Conservation (phyloP, 1,140 invertebrate species). For the Drosophila micromelanica region DNA sequence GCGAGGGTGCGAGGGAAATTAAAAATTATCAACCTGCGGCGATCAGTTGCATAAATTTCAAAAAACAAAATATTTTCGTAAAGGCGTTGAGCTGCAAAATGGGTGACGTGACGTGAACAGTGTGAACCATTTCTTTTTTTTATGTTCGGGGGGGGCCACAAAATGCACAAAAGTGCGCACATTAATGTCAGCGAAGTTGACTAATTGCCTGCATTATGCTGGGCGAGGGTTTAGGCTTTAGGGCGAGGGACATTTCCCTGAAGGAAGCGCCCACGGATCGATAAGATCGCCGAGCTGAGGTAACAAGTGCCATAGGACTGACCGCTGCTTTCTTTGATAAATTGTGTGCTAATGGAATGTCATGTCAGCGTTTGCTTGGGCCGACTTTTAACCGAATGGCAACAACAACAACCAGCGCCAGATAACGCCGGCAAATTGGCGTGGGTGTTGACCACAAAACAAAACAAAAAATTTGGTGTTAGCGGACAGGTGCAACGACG, state of each 20-base stretch:
- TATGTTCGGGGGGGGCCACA: constrained; percentile 39
- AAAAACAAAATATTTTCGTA: constrained; percentile 3
- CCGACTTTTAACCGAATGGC: constrained; percentile 55
- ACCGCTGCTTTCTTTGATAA: constrained; percentile 67
- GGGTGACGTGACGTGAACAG: constrained; percentile 38
- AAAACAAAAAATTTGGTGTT: neutral
- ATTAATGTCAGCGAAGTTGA: constrained; percentile 76
- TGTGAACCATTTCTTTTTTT: constrained; percentile 17
- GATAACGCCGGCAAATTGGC: constrained; percentile 72
- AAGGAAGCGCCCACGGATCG: constrained; percentile 59
- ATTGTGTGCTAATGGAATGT: constrained; percentile 84
- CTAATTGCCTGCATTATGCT: constrained; percentile 70
- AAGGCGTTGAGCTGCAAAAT: constrained; percentile 79
- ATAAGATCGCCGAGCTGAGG: constrained; percentile 61
- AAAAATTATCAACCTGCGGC: constrained; percentile 66
- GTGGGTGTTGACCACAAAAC: constrained; percentile 40
- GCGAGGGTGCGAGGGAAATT: constrained; percentile 57
- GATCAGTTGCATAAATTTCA: constrained; percentile 72
- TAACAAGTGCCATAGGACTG: constrained; percentile 66
- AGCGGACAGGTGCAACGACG: constrained; percentile 55
- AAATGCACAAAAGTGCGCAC: constrained; percentile 70
- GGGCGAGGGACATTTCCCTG: constrained; percentile 15
- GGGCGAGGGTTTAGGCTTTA: too few species aligned
- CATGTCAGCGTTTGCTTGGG: constrained; percentile 75
- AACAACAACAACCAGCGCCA: constrained; percentile 11